phyloP scores from a whole-genome alignment of 2,888 invertebrate species.

The Merodon equestris region DNA sequence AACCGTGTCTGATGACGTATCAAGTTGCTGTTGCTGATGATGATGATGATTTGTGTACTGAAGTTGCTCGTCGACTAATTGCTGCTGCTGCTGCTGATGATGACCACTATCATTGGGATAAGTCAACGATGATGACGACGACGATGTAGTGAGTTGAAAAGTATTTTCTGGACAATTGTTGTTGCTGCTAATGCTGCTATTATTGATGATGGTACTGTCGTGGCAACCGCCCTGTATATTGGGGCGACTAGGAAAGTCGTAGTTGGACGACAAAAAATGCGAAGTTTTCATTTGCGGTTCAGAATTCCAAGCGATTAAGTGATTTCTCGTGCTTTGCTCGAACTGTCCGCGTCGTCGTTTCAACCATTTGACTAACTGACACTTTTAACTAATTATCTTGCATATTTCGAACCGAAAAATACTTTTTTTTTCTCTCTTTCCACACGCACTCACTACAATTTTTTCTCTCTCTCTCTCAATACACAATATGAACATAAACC shows the following conservation, averaged over 20 bases:
- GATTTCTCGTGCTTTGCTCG: conserved; percentile 45
- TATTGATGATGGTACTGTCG: conserved; percentile 53
- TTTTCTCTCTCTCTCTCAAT: neutral
- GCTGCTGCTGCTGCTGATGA: conserved; percentile 41
- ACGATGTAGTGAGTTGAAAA: conserved; percentile 43
- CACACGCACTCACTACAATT: neutral
- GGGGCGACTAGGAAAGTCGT: conserved; percentile 74
- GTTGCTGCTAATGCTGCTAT: conserved; percentile 58
- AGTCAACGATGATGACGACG: conserved; percentile 39
- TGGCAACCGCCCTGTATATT: conserved; percentile 71
- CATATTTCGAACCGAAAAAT: neutral
- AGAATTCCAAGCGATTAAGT: conserved; percentile 58
- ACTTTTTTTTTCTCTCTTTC: neutral
- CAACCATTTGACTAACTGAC: conserved; percentile 19
- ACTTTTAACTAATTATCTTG: neutral
- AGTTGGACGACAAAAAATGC: conserved; percentile 73
- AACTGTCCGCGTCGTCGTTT: conserved; percentile 34
- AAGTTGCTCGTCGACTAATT: conserved; percentile 26
- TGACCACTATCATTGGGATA: conserved; percentile 55
- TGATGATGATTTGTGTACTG: too few relatives aligned
- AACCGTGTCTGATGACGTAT: conserved; percentile 9
- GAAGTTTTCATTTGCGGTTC: conserved; percentile 73
- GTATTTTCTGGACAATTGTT: conserved; percentile 61
- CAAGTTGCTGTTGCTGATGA: conserved; percentile 38
- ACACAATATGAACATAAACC: conserved; percentile 4